Base-by-base conservation (phyloP, 2,888 invertebrate species). In the Phragmatobia fuliginosa region DNA sequence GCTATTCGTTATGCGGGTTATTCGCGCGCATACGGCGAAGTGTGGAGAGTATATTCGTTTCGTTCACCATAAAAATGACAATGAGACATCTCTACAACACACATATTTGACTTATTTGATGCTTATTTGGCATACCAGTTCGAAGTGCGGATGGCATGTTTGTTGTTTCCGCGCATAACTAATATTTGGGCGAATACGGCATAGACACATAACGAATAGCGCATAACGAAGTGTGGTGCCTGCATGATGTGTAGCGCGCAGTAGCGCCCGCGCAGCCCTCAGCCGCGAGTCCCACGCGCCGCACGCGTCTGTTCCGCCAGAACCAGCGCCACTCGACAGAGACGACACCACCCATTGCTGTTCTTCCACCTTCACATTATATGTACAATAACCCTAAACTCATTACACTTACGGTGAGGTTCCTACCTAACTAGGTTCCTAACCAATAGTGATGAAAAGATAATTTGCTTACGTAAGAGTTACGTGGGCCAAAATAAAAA, bases 271-370 rank as follows among this genome's bases (percentile, higher is more conserved):
- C 49, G 93, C 93, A 59, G 86, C 81, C 28, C 91, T 86, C 79
- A 94, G 85, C 7, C 92, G 88, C 74, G 87, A 73, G 73, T 90
- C 92, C 93, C 94, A 93, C 67, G 88, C 82, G 3, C 81, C 82
- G 79, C 90, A 84, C 36, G 88, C 87, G 73, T 88, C 85, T 67
- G 81, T 73, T 33, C 86, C 74, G 5, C 77, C 79, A 60, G 78
- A 76, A 41, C 76, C 79, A 1, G 77, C 82, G 16, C 88, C 87
- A 31, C 87, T 82, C 36, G 86, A 78, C 77, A 91, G 78, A 2
- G 89, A 88, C 25, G 88, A 86, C 73, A 91, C 91, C 76, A 89
- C 88, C 91, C 93, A 94, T 73, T 94, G 93, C 80, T 93, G 93
- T 85, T 94, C 94, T 67, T 94, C 94, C 52, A 94, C 88, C 94